A percentile compares a stretch with the other conserved stretches of the same genome.
These are phyloP conservation scores for Akabosia matsudoensis DNA, from an alignment of 1,140 invertebrate genomes.

Conservation along the genomic window DNA sequence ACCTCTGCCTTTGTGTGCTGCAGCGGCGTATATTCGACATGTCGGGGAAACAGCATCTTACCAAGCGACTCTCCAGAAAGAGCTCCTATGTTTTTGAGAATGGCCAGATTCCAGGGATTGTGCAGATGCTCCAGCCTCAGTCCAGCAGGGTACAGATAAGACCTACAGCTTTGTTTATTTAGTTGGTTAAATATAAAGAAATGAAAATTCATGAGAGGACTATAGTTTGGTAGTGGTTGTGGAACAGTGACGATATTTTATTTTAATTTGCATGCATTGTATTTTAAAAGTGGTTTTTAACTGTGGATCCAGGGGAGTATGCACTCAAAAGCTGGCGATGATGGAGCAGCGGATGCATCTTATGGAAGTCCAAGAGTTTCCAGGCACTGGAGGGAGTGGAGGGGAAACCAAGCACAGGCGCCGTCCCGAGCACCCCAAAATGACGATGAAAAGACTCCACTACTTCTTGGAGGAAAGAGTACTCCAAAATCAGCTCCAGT, in stretches of 20 bases:
- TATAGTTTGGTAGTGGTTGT: background rate
- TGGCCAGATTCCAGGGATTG: slow-evolving; percentile 7
- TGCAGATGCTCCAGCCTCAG: background rate
- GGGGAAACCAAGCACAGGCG: too few species aligned
- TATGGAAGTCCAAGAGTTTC: too few species aligned
- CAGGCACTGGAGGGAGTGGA: too few species aligned
- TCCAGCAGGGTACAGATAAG: background rate
- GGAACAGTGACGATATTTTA: background rate
- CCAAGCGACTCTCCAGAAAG: background rate
- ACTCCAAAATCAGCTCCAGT: background rate
- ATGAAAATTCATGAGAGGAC: background rate
- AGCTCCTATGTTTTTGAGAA: slow-evolving; percentile 24
- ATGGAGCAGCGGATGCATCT: too few species aligned
- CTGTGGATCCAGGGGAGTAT: too few species aligned
- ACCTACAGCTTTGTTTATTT: background rate
- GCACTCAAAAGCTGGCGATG: too few species aligned
- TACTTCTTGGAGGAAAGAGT: background rate
- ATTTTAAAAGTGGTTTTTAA: background rate
- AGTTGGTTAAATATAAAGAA: background rate
- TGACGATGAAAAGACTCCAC: slow-evolving; percentile 2
- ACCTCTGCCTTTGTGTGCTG: too few species aligned
- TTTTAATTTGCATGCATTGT: background rate
- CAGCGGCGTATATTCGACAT: background rate
- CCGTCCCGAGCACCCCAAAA: too few species aligned
- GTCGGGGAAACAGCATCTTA: background rate